Base-by-base conservation (phyloP, 92 coral and sea anemone genomes). In the Muricea muricata region DNA sequence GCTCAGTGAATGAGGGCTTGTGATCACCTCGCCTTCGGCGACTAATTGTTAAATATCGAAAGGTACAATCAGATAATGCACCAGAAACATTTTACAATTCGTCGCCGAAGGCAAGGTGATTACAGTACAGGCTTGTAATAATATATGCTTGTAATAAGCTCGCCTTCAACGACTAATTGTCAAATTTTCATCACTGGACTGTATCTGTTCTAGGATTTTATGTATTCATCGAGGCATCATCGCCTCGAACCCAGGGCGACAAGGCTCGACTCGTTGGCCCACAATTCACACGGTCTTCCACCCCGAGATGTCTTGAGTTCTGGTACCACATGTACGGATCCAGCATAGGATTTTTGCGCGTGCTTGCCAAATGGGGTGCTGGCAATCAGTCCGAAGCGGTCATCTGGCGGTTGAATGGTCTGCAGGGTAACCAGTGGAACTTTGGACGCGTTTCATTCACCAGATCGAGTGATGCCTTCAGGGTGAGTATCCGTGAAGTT, bases 271-370 rank as follows among this genome's bases (percentile, higher is more conserved):
- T 96, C 4, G 68, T 93, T 17, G 94, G 99, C 58, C 91, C 94
- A 56, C 52, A 30, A n/a, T 96, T 93, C 40, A 65, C 88, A 23
- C 84, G 91, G 45, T 90, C 97, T 4, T 55, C 84, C 10, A 79
- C 48, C 40, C 93, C 97, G 7, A 88, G 69, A 76, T 96, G 99
- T 65, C 76, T 96, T 3, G 87, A 89, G 80, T 96, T 96, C 84
- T 96, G 99, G 99, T 96, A 93, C 63, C 99, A 96, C 74, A 96
- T 96, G 99, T 88, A 67, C 75, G 99, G 99, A 11, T 54, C 91
- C 4, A 87, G 87, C 58, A 92, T 93, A 24, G 99, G 99, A 2
- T 90, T 91, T 2, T 61, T 96, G 42, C 94, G 92, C 70, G 88
- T 96, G 17, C 57, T 92, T 5, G 89, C 92, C 75, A 96, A 96